Evolutionary conservation across 2,888 invertebrate species (phyloP), one percentile per base, ranked within the genome.

Genomic region (Leptodirus hochenwartii): DNA sequence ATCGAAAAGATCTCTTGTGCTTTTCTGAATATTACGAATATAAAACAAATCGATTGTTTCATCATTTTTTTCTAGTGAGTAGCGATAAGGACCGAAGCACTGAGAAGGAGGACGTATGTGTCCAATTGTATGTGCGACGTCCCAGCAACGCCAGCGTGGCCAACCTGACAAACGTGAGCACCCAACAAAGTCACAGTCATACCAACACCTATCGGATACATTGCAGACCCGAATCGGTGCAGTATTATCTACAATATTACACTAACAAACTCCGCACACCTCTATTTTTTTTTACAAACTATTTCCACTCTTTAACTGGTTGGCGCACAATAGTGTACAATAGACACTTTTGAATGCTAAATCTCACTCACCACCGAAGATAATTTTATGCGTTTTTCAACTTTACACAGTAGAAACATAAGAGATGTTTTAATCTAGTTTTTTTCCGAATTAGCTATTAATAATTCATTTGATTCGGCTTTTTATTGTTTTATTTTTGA

Each of bases 121-220:
- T 13, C 16, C 32, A 12, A 17, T 14, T 16, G 9, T 23, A 20
- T 25, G 34, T 40, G 9, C 42, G 63, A 36, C 46, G 51, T 39
- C 59, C 62, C 23, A 62, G 65, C 33, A 62, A 59, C 35, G 64
- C 62, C 27, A 59, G 58, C 41, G 66, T 62, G 34, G 61, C 62
- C 25, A 69, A 69, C 15, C 53, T 71, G 36, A 71, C 70, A 33
- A 69, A 71, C 55, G 71, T 71, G 55, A 62, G 66, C 61, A 41
- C 41, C 42, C 40, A 22, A 17, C 10, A 22, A 17, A 12, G 17
- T 11, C 28, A 28, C 14, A n/a, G 10, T 8, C 13, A 11, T 17
- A 15, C 15, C 13, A 15, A 15, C 26, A 12, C 25, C 20, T 32
- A 17, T 17, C 23, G 16, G 13, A 38, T 29, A 13, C 37, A 47